Evolutionary conservation across 2,888 invertebrate species (phyloP), one percentile per base, ranked within the genome.

Genomic region (Habroteleia sp.): DNA sequence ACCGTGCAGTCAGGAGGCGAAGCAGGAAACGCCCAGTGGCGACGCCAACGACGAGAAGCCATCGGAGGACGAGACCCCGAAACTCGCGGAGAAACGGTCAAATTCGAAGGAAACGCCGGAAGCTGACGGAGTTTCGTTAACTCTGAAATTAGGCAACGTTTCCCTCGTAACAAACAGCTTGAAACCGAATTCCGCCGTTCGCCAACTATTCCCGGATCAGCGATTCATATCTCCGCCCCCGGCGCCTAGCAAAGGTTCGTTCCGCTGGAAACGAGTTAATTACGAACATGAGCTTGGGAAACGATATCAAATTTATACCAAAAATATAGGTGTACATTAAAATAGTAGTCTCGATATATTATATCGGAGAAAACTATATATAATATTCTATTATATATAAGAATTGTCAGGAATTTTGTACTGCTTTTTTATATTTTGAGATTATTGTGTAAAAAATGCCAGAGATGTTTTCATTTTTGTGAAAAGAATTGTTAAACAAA

Each of bases 121-220:
- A 72, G 83, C 87, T 0, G 91, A 90, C 10, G 91, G 91, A 80
- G 88, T 91, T 84, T 91, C 90, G 74, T 82, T 92, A 25, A 90
- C 91, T 3, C 91, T 92, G 82, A 91, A 91, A 81, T 86, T 92
- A 17, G 91, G 91, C 23, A 91, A 90, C 78, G 90, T 91, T 69
- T 89, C 91, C 8, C 83, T 91, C 44, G 90, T 90, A 35, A 89
- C 90, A 8, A 91, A 92, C 81, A 91, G 91, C 78, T 82, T 91
- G 33, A 91, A 91, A 77, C 92, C 95, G 3, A 95, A 95, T 87
- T 96, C 96, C 0, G 96, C 96, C 1, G 94, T 96, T 3, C 91
- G 95, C 60, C 96, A 96, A 84, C 89, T 96, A 50, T 96, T 96
- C 86, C 95, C 95, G 13, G 92, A 92, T 81, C 91, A 91, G 4